Evolutionary conservation across 53 echinoderm and acorn worm species (phyloP), one percentile per base, ranked within the genome.

Genomic region (Echinarachnius parma): DNA sequence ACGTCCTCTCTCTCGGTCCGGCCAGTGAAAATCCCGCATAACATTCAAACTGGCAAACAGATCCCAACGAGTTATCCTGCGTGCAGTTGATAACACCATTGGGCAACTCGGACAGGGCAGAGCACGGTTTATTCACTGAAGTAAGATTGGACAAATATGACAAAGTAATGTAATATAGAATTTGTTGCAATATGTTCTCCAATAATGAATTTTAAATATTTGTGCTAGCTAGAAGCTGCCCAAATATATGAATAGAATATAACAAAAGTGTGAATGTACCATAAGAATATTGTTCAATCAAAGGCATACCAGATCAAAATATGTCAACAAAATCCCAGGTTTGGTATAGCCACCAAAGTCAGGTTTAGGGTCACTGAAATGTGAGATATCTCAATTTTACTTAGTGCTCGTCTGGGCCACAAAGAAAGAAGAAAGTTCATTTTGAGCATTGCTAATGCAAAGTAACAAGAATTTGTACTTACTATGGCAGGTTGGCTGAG

Each of bases 401-500:
- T n/a, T n/a, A n/a, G n/a, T n/a, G n/a, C n/a, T 13, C 1, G 57
- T 14, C 57, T 27, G 16, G 45, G 16, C 11, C 16, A 1, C 10
- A 10, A 16, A 44, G 16, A 13, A 16, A 16, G 16, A 16, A 44
- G 45, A 44, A 10, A 13, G 11, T 16, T 44, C 45, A 44, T 16
- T 44, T 44, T 44, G 45, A 13, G 16, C 10, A 13, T 10, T 44
- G 45, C 16, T 44, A 13, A 10, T n/a, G n/a, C n/a, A n/a, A n/a
- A n/a, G n/a, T n/a, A n/a, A n/a, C n/a, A n/a, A n/a, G n/a, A n/a
- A 44, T 13, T 13, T 44, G 45, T 44, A 11, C 62, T 62, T 39
- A 62, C 62, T 21, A 24, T 35, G 34, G 29, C 62, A 62, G 24
- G 62, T 35, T 3, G 62, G 62, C 24, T 37, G 24, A 14, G 35